phyloP scores from a whole-genome alignment of 2,888 invertebrate species.

The Drosophila cracens region DNA sequence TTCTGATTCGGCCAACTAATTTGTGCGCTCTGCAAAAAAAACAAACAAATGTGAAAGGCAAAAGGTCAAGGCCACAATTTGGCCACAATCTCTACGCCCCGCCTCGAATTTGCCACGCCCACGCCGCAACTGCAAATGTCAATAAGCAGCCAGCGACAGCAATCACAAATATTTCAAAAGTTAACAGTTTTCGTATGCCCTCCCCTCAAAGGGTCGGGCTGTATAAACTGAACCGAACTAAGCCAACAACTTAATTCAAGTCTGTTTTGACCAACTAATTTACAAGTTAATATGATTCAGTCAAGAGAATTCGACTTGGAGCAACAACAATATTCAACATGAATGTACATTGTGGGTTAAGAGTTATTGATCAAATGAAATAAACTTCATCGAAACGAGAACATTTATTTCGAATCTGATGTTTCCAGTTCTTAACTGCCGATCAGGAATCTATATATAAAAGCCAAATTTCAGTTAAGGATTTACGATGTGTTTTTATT shows the following conservation, averaged over 20 bases:
- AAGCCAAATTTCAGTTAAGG: background rate
- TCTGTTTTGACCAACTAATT: background rate
- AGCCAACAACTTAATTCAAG: background rate
- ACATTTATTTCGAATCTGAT: background rate
- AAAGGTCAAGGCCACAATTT: conserved; percentile 53
- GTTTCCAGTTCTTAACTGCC: background rate
- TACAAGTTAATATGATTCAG: background rate
- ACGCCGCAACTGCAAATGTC: conserved; percentile 6
- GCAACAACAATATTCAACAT: background rate
- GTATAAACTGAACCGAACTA: background rate
- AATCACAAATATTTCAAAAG: conserved; percentile 1
- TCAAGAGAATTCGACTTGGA: background rate
- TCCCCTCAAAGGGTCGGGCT: background rate
- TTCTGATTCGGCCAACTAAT: conserved; percentile 35
- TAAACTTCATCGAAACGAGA: background rate
- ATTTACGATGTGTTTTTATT: background rate
- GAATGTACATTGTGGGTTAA: background rate
- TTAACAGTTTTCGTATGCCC: conserved; percentile 9
- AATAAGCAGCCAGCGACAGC: background rate
- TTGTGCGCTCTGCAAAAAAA: conserved; percentile 5
- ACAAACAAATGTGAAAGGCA: conserved; percentile 1
- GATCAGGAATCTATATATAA: background rate
- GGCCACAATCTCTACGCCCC: background rate
- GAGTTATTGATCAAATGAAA: background rate
- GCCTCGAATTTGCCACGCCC: conserved; percentile 16